Evolutionary conservation across 2,113 vertebrate genomes (phyloP), one percentile per base, ranked within the genome.

Genomic region (Myanophis thanlyinensis): DNA sequence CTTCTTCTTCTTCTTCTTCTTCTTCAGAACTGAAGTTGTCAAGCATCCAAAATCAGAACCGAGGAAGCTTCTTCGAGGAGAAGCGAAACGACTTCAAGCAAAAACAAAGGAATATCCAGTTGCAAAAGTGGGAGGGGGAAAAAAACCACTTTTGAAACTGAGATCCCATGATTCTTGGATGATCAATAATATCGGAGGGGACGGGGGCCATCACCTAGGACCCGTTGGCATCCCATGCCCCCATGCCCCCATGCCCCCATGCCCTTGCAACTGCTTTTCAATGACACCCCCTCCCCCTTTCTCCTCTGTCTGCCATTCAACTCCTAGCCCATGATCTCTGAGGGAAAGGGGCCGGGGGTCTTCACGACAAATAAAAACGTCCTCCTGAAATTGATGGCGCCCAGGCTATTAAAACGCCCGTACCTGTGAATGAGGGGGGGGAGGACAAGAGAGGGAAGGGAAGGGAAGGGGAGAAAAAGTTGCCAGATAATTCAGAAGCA

Each of bases 211-310:
- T 7, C 44, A 10, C 35, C 22, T 12, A 6, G 11, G 25, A 3
- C 20, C 62, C 3, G 12, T 46, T 9, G 15, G 11, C 0, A 18
- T 12, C 48, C 13, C 30, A 3, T 12, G 27, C 0, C 10, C 4
- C 23, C 3, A 27, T 94, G 95, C 91, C 94, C 94, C 13, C 30
- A 3, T 12, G 27, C 0, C 10, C 4, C 23, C 3, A 27, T 94
- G 95, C 91, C 94, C 94, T 95, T 93, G 88, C 5, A 90, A 84
- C 35, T 93, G 88, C 91, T 56, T 49, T 91, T 49, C 94, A 95
- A 25, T 94, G 93, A 67, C 92, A 59, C 53, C 87, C 13, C 0
- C 13, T 53, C 80, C 0, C 87, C 35, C 93, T 11, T 20, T 88
- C 5, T 91, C 15, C 15, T 88, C 62, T 44, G 73, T 93, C 40